phyloP scores from a whole-genome alignment of 2,888 invertebrate species.

The Rhingia campestris region DNA sequence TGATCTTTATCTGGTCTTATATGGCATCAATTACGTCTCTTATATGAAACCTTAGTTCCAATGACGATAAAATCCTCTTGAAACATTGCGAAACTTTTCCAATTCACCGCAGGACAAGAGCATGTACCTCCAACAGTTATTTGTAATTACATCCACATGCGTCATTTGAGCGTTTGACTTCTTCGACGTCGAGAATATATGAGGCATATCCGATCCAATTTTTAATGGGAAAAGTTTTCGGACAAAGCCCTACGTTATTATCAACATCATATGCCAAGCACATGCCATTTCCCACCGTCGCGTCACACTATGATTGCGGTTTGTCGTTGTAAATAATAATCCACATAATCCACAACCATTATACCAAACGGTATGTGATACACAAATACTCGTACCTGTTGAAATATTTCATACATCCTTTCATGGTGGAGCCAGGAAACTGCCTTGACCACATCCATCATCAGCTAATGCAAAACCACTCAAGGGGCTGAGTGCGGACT shows the following conservation, averaged over 20 bases:
- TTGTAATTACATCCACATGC: background rate
- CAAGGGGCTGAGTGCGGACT: background rate
- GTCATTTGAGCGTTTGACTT: background rate
- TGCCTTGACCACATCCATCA: constrained; percentile 4
- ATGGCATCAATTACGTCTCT: too few species aligned
- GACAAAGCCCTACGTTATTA: background rate
- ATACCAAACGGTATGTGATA: background rate
- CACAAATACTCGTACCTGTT: background rate
- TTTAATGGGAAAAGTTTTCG: constrained; percentile 15
- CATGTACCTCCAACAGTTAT: constrained; percentile 12
- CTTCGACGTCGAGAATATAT: background rate
- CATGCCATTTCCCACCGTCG: background rate
- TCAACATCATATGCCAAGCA: background rate
- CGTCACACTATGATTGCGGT: constrained; percentile 13
- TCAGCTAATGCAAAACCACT: constrained; percentile 8
- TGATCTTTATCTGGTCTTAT: too few species aligned
- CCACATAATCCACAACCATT: constrained; percentile 8
- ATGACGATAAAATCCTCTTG: constrained; percentile 24
- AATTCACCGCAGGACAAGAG: constrained; percentile 42
- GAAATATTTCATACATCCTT: background rate
- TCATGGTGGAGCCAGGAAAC: background rate
- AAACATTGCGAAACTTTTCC: constrained; percentile 35
- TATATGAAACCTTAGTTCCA: too few species aligned
- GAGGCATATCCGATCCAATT: background rate
- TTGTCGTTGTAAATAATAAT: constrained; percentile 21